Evolutionary conservation across 2,797 vertebrate species (phyloP).

Genomic region (Tokudaia tokunoshimensis): DNA sequence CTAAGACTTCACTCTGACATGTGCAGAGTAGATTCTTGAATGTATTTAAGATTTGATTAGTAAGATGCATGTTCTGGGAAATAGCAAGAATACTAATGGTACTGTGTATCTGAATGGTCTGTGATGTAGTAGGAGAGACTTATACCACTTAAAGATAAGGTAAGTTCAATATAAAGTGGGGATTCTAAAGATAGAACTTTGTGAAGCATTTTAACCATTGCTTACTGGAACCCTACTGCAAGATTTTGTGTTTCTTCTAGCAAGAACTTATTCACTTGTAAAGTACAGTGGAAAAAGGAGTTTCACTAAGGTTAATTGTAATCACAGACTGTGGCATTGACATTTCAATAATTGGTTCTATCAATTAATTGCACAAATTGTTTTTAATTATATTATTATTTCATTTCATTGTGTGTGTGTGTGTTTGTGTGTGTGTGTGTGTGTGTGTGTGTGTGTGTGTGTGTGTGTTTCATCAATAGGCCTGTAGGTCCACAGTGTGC

Average conservation of each 20-base stretch:
- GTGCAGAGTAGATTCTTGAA: neutral
- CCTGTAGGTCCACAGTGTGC: neutral
- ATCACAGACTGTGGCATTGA: neutral
- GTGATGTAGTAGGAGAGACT: neutral
- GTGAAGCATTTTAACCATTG: neutral
- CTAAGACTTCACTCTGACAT: neutral
- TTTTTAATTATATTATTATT: neutral
- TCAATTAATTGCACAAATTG: neutral
- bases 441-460: neutral
- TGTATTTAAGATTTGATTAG: neutral
- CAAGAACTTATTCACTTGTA: neutral
- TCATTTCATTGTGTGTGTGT: neutral
- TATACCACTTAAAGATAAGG: neutral
- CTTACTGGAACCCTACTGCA: neutral
- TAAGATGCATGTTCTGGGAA: neutral
- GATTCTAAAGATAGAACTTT: neutral
- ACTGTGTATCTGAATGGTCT: neutral
- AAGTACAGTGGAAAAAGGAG: neutral
- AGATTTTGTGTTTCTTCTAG: neutral
- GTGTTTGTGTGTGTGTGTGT: neutral
- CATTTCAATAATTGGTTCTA: neutral
- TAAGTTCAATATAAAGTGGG: neutral
- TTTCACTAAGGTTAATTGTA: neutral
- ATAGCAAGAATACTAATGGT: neutral
- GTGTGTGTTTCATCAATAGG: neutral